Percentiles rank a stretch among this genome's conserved stretches.
These are phyloP conservation scores for Ellobium chinense DNA, from an alignment of 2,888 invertebrate genomes.

Conservation along the genomic window DNA sequence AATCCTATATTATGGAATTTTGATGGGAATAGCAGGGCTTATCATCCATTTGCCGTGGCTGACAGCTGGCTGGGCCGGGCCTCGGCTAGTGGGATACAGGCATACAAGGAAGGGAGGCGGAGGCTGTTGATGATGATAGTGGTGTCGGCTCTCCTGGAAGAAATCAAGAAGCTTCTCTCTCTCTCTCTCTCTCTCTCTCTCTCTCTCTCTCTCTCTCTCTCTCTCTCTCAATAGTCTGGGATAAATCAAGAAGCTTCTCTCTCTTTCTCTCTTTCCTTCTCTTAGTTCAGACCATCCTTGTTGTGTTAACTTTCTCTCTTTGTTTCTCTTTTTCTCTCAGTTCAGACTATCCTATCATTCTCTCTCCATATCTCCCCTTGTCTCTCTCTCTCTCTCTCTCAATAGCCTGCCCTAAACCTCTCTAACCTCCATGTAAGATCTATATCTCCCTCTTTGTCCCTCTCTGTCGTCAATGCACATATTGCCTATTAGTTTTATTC, in stretches of 20 bases:
- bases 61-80: conserved; percentile 27
- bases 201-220: neutral
- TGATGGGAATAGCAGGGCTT: conserved; percentile 39
- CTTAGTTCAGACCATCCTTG: neutral
- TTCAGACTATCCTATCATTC: too few relatives aligned
- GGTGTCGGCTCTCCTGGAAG: neutral
- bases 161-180: neutral
- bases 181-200: neutral
- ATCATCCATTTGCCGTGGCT: conserved; percentile 19
- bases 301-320: neutral
- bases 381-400: too few relatives aligned
- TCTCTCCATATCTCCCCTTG: too few relatives aligned
- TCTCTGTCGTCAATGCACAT: too few relatives aligned
- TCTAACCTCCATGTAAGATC: too few relatives aligned
- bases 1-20: conserved; percentile 34
- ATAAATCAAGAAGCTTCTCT: neutral
- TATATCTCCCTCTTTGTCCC: too few relatives aligned
- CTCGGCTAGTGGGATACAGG: too few relatives aligned
- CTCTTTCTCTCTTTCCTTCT: neutral
- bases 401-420: too few relatives aligned
- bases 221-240: neutral
- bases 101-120: too few relatives aligned
- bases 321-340: too few relatives aligned
- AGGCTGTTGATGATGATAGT: neutral
- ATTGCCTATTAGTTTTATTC: too few relatives aligned